Base-by-base conservation (phyloP, 2,888 invertebrate species). In the Gandaritis pyraliata region DNA sequence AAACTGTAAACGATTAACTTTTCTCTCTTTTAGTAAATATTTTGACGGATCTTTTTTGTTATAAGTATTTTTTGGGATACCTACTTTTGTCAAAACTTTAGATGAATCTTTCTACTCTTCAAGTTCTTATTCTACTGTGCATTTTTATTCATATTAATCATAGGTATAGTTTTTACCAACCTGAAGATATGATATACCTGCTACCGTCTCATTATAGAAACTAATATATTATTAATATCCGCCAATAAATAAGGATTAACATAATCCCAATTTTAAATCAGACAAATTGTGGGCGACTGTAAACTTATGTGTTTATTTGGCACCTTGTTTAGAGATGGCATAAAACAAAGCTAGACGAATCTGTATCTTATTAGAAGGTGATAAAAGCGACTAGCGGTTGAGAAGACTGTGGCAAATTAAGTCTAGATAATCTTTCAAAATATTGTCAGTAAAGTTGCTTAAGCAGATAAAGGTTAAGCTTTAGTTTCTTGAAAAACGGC, bases 241-340 rank as follows among this genome's bases (percentile, higher is more conserved):
- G 50, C 65, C 59, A 45, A 70, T 73, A 73, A 73, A 73, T 68
- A 65, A 70, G 64, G 68, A 70, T 72, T 71, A 61, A 56, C 58
- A 59, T 65, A 71, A 69, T 65, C 69, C 61, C 56, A 50, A 59
- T 64, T 65, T 67, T 59, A 66, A 65, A 69, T 71, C 67, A 64
- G 63, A 64, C 68, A 58, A 69, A 59, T 69, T 64, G 66, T 69
- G 60, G 62, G 66, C 61, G 63, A 46, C 62, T 48, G 65, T 72
- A 72, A 72, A 70, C 59, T 64, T 39, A 39, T 58, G 55, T 71
- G 55, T 75, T 72, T 72, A 72, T 74, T 64, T 69, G 64, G 62
- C 66, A 70, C 57, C 58, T 60, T 50, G 16, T 54, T 61, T 46
- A 49, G 49, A 60, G 49, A 59, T 58, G 54, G 58, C 48, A 63